A percentile compares a stretch with the other conserved stretches of the same genome.
Conservation (phyloP, 2,888 invertebrate species). For the Nebria brevicollis region DNA sequence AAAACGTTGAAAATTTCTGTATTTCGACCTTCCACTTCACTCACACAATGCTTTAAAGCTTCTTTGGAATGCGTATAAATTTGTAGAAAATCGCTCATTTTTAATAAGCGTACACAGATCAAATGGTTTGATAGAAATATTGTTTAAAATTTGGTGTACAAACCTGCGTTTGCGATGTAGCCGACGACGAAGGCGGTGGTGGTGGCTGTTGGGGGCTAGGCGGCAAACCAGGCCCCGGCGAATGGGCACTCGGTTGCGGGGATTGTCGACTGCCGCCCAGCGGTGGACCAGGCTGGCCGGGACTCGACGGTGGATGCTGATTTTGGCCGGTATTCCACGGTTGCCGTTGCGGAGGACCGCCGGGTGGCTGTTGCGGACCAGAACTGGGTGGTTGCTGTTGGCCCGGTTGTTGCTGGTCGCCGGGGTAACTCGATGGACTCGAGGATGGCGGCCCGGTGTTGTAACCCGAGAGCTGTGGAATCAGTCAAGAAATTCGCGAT, state of each 20-base stretch:
- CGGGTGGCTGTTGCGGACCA: not conserved
- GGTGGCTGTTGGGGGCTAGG: constrained; percentile 64
- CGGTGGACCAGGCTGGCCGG: constrained; percentile 54
- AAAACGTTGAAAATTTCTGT: too few species aligned
- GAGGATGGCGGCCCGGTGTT: constrained; percentile 57
- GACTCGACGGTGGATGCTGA: constrained; percentile 59
- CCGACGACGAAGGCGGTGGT: constrained; percentile 64
- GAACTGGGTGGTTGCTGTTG: constrained; percentile 13
- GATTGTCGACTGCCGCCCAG: constrained; percentile 61
- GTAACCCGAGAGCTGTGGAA: constrained; percentile 59
- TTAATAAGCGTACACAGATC: too few species aligned
- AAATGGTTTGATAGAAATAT: not conserved
- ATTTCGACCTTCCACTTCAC: not conserved
- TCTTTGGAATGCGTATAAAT: too few species aligned
- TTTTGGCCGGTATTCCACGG: constrained; percentile 60
- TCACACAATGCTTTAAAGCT: not conserved
- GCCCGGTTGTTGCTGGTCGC: constrained; percentile 48
- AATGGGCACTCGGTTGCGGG: constrained; percentile 61
- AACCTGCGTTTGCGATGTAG: constrained; percentile 54
- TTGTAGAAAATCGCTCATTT: too few species aligned
- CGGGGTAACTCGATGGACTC: constrained; percentile 58
- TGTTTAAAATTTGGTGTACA: not conserved
- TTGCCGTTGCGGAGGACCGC: constrained; percentile 29
- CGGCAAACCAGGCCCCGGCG: constrained; percentile 66
- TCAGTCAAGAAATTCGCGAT: too few species aligned